These are phyloP conservation scores for Itoplectis maculator DNA, from an alignment of 2,888 invertebrate genomes.

Conservation along the genomic window DNA sequence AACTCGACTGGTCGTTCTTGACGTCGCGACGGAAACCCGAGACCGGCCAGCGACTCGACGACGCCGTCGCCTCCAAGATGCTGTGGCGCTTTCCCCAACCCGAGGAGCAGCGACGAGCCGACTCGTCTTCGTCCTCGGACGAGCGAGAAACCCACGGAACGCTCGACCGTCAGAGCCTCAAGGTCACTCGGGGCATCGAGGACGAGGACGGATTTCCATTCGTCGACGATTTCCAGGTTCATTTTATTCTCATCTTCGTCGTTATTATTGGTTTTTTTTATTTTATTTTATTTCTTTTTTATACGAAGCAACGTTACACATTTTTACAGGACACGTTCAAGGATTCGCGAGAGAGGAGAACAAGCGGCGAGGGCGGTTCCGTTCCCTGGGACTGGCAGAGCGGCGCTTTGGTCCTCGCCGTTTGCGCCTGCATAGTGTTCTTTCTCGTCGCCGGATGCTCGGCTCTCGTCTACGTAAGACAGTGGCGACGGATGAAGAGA, in stretches of 20 bases:
- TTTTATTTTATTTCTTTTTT: too few species aligned
- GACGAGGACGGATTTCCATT: constrained; percentile 47
- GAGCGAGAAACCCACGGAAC: constrained; percentile 28
- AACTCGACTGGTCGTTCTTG: constrained; percentile 87
- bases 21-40: constrained; percentile 84
- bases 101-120: constrained; percentile 60
- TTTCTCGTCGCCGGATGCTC: constrained; percentile 92
- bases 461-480: constrained; percentile 91
- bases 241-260: background rate
- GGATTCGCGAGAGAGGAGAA: constrained; percentile 73
- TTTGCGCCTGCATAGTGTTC: constrained; percentile 91
- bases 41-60: constrained; percentile 62
- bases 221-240: constrained; percentile 49
- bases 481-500: constrained; percentile 92
- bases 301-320: background rate
- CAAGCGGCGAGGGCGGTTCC: constrained; percentile 79
- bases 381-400: constrained; percentile 91
- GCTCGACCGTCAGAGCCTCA: constrained; percentile 22
- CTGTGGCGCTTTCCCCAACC: constrained; percentile 72
- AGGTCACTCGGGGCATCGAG: constrained; percentile 39
- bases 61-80: constrained; percentile 72
- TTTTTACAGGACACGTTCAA: constrained; percentile 65
- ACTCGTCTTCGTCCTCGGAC: constrained; percentile 26
- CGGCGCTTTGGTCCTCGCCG: constrained; percentile 89
- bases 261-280: too few species aligned